Percentiles rank a stretch among this genome's conserved stretches.
These are phyloP conservation scores for Bolborhynchus lineola DNA, from an alignment of 2,113 vertebrate species.

Conservation along the genomic window DNA sequence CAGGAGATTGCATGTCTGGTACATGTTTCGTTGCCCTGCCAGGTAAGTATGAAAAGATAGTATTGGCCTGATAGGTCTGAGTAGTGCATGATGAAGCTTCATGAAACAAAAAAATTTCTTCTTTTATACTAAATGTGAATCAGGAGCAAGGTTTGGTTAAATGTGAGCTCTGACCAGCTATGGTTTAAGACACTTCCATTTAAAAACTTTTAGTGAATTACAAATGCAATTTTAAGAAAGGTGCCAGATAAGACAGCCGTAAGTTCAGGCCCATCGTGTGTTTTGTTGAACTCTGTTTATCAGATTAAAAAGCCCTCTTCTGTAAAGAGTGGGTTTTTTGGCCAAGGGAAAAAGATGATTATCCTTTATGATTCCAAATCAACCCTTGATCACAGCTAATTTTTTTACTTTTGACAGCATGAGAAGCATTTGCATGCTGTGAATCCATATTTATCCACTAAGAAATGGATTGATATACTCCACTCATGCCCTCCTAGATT, in stretches of 20 bases:
- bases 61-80: background rate
- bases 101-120: background rate
- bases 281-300: background rate
- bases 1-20: background rate
- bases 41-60: background rate
- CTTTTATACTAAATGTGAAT: background rate
- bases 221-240: background rate
- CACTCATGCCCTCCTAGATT: background rate
- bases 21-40: background rate
- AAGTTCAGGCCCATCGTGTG: background rate
- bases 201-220: background rate
- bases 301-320: background rate
- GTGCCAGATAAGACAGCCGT: background rate
- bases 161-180: background rate
- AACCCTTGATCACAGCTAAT: background rate
- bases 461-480: background rate
- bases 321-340: background rate
- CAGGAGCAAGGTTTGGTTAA: background rate
- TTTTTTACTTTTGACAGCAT: background rate
- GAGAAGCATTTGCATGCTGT: background rate
- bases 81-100: background rate
- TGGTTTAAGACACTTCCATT: background rate
- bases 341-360: background rate
- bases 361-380: background rate
- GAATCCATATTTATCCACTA: constrained; percentile 4